Evolutionary conservation across 1,140 invertebrate genomes (phyloP), one percentile per base, ranked within the genome.

Genomic region (Watersipora subatra): DNA sequence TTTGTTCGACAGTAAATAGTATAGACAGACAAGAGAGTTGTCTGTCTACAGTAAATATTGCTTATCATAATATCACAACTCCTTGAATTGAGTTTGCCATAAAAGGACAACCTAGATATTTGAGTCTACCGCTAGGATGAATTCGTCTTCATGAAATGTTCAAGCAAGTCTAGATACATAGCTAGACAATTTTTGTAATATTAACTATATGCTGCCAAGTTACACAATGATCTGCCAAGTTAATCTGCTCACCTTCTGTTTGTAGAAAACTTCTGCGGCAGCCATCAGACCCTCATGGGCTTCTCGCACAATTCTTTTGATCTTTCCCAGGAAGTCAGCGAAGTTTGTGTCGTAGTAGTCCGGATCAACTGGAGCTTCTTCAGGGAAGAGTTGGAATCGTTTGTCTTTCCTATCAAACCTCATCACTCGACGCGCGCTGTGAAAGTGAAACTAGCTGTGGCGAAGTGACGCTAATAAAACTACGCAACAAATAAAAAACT

Each of bases 211-310:
- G n/a, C n/a, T n/a, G n/a, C n/a, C n/a, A n/a, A n/a, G n/a, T n/a
- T n/a, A n/a, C n/a, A n/a, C n/a, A n/a, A n/a, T n/a, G n/a, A n/a
- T n/a, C n/a, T n/a, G n/a, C n/a, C n/a, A n/a, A n/a, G n/a, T n/a
- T n/a, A n/a, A 46, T 12, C 7, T n/a, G n/a, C 34, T 46, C 34
- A 46, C 34, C 34, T 46, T 46, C 34, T 46, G 34, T n/a, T 46
- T 46, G 34, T 46, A 46, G 34, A 46, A 46, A 7, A 80, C 77
- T 69, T 80, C 78, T 17, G 76, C 70, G 28, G 75, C 70, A 24
- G 73, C 68, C 12, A 78, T 61, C 0, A 80, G 69, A 1, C 76
- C 77, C 46, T 78, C 76, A 12, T 72, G 61, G 15, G 76, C 71
- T 29, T 78, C 76, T 24, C 72, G 63, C 25, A 78, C 66, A 22